A percentile compares a stretch with the other conserved stretches of the same genome.
Conservation (phyloP, 2,888 invertebrate species). For the Arge pagana region DNA sequence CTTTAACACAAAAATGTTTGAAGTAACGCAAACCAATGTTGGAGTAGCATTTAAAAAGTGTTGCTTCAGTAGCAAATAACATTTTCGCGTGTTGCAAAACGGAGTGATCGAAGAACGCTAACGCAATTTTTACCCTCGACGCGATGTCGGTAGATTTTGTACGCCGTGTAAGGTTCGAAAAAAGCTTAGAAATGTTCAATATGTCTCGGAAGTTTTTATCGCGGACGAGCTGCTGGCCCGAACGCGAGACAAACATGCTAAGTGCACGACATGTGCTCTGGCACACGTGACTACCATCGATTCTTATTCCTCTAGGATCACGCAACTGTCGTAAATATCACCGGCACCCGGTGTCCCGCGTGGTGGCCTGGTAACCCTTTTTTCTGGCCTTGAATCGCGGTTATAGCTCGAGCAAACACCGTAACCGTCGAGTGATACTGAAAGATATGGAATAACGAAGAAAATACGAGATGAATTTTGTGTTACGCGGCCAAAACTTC, state of each 20-base stretch:
- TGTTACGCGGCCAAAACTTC: too few relatives aligned
- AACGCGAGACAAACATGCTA: constrained; percentile 5
- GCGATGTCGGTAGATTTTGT: constrained; percentile 7
- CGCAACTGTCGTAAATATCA: constrained; percentile 22
- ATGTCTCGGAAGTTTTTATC: constrained; percentile 12
- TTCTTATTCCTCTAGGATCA: constrained; percentile 17
- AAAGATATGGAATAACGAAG: too few relatives aligned
- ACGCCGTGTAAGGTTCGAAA: too few relatives aligned
- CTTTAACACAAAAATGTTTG: too few relatives aligned
- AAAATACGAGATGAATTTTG: too few relatives aligned
- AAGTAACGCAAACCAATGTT: too few relatives aligned
- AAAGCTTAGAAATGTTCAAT: constrained; percentile 25
- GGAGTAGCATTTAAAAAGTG: too few relatives aligned
- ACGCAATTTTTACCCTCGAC: too few relatives aligned
- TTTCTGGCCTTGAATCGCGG: constrained; percentile 3
- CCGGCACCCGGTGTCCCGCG: constrained; percentile 5
- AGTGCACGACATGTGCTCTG: constrained; percentile 20
- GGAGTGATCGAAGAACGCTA: too few relatives aligned
- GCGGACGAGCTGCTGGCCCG: neutral
- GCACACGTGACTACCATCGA: constrained; percentile 17
- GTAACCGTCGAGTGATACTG: too few relatives aligned
- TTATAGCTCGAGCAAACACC: constrained; percentile 1
- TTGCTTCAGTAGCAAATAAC: too few relatives aligned
- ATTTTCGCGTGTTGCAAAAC: too few relatives aligned
- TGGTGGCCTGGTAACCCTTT: constrained; percentile 14